Evolutionary conservation across 2,888 invertebrate genomes (phyloP), one percentile per base, ranked within the genome.

Genomic region (Lasioglossum figueresi): DNA sequence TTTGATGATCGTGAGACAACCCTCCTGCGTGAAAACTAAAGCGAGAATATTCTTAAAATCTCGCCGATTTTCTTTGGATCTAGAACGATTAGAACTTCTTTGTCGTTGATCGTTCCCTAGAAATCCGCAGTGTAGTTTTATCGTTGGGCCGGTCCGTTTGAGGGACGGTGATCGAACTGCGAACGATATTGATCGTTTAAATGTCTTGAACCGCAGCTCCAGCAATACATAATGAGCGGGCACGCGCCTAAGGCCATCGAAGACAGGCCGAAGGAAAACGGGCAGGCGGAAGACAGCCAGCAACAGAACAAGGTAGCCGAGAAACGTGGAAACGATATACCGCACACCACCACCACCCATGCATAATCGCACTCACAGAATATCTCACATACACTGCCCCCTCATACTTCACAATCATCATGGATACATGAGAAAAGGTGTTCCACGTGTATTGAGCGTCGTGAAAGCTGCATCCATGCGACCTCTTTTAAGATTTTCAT

Each of bases 251-350:
- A 96, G 93, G 94, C 95, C 89, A 95, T 96, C 92, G 96, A 96
- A 92, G 96, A 96, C 91, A 97, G 97, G 95, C 97, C 97, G 90
- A 97, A 97, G 95, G 98, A 98, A 95, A 98, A 98, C 95, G 98
- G 98, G 92, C 97, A 97, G 90, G 96, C 97, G 76, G 96, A 96
- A 90, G 96, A 96, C 92, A 96, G 95, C 88, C 96, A 96, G 88
- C 94, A 94, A 75, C 96, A 95, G 88, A 95, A 95, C 91, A 96
- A 96, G 96, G 96, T 96, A 95, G 82, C 72, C 34, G 75, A 66
- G 66, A 84, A 75, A 83, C 72, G 72, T 34, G 43, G 70, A 75
- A 73, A 71, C 48, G 40, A 84, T 79, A 84, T 79, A 63, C 78
- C 73, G 74, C 68, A 80, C 79, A 80, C 56, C 79, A 80, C 48